Percentiles rank a stretch among this genome's conserved stretches.
Conservation (phyloP, 2,888 invertebrate genomes). For the Euplexia lucipara region DNA sequence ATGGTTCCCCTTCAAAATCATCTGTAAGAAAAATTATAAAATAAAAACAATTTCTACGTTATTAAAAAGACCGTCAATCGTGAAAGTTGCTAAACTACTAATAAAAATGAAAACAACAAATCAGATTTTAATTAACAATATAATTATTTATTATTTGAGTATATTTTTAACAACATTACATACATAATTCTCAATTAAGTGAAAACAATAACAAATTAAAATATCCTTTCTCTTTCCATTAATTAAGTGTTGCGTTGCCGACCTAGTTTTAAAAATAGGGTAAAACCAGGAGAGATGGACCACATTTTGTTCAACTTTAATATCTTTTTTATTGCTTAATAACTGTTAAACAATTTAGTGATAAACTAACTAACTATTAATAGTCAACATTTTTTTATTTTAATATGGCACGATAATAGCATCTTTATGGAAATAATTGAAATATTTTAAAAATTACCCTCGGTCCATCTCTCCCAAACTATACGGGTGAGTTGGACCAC, state of each 20-base stretch:
- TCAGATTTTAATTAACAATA: neutral
- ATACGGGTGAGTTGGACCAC: too few species aligned
- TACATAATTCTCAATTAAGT: neutral
- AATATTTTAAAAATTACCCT: too few species aligned
- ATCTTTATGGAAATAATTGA: too few species aligned
- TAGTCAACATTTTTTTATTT: too few species aligned
- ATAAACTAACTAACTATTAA: too few species aligned
- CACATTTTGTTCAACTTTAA: too few species aligned
- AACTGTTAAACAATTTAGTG: too few species aligned
- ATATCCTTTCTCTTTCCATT: neutral
- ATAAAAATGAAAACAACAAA: conserved; percentile 10
- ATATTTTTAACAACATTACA: conserved; percentile 7
- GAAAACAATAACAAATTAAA: conserved; percentile 19
- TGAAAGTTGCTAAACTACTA: neutral
- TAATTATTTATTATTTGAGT: conserved; percentile 5
- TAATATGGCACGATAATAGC: too few species aligned
- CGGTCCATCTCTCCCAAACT: too few species aligned
- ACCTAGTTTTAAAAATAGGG: too few species aligned
- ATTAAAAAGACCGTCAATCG: neutral
- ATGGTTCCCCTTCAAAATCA: conserved; percentile 48
- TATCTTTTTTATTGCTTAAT: too few species aligned
- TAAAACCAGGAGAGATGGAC: too few species aligned
- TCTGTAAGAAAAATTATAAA: conserved; percentile 70
- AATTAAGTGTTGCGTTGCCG: neutral
- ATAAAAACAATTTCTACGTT: conserved; percentile 19